Conservation (phyloP, 2,797 vertebrate genomes). For the Chanos chanos region DNA sequence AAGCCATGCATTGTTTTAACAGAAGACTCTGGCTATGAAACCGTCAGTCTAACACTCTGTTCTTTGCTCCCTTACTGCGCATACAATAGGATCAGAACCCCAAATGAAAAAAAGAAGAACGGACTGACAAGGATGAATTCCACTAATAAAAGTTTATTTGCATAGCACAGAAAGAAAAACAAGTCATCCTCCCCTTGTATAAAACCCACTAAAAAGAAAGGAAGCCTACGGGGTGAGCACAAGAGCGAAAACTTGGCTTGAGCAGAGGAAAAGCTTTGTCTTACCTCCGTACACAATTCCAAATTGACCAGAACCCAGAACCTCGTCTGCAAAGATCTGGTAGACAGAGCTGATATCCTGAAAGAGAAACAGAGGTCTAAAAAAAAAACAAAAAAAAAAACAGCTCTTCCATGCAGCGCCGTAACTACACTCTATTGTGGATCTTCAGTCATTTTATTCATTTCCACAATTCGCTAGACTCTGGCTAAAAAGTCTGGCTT, state of each 20-base stretch:
- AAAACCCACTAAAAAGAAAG: not conserved
- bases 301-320: constrained; percentile 96
- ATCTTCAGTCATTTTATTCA: not conserved
- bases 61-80: not conserved
- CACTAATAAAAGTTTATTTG: constrained; percentile 43
- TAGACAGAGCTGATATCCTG: constrained; percentile 94
- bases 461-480: not conserved
- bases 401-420: not conserved
- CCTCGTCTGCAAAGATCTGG: constrained; percentile 98
- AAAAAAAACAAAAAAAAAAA: not conserved
- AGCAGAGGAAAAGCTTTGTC: not conserved
- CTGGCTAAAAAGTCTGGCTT: not conserved
- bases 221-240: not conserved
- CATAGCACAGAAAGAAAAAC: constrained; percentile 25
- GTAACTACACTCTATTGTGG: too few species aligned
- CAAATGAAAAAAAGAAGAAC: constrained; percentile 7
- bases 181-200: not conserved
- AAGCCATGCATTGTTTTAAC: too few species aligned
- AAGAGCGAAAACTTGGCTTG: not conserved
- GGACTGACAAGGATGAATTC: constrained; percentile 13
- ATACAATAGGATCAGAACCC: not conserved
- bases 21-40: too few species aligned
- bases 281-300: constrained; percentile 97
- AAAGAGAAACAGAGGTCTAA: constrained; percentile 82
- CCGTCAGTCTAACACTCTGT: constrained; percentile 5